These are phyloP conservation scores for Nesidiocoris tenuis DNA, from an alignment of 2,888 invertebrate species.

Conservation along the genomic window DNA sequence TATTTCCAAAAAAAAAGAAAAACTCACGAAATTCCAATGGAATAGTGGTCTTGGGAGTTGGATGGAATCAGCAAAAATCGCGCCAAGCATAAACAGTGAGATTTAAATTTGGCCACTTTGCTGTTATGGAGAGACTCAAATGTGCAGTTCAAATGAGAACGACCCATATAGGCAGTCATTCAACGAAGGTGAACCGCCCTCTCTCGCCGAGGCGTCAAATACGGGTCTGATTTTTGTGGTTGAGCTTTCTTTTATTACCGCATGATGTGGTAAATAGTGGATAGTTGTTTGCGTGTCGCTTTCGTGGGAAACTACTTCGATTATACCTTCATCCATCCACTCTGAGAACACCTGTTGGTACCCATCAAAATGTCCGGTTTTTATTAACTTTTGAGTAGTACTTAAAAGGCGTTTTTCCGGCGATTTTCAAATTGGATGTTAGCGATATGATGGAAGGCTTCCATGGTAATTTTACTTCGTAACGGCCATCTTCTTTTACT, in stretches of 20 bases:
- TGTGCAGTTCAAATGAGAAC: too few species aligned
- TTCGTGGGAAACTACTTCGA: background rate
- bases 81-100: too few species aligned
- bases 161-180: too few species aligned
- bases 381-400: constrained; percentile 2
- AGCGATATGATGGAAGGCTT: background rate
- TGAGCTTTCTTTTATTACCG: constrained; percentile 7
- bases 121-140: too few species aligned
- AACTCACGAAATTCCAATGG: too few species aligned
- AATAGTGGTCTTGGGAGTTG: too few species aligned
- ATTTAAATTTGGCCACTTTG: too few species aligned
- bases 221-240: constrained; percentile 25
- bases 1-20: too few species aligned
- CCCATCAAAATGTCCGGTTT: background rate
- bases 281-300: background rate
- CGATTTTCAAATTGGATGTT: constrained; percentile 11
- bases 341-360: too few species aligned
- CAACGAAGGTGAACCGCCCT: background rate
- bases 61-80: too few species aligned
- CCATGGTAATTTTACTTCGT: constrained; percentile 16
- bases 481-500: constrained; percentile 5
- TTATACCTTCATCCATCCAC: too few species aligned
- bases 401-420: constrained; percentile 19
- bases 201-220: constrained; percentile 13
- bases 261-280: constrained; percentile 28